phyloP scores from a whole-genome alignment of 2,888 invertebrate genomes.

The Lepidonotus clava region DNA sequence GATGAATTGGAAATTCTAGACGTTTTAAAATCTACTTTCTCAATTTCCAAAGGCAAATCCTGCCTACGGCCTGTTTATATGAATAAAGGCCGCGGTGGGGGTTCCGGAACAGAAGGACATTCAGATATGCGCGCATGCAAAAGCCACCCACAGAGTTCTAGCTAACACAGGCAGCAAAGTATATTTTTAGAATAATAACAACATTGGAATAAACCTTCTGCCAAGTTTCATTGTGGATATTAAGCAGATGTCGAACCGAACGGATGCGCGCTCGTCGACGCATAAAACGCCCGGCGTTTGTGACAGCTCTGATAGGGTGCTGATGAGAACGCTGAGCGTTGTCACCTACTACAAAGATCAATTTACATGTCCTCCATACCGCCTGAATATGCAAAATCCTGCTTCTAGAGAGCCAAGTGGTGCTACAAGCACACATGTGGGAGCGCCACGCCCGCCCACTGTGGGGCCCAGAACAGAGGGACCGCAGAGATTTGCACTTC shows the following conservation, averaged over 20 bases:
- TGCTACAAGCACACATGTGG: background rate
- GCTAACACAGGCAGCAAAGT: no score
- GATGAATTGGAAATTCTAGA: background rate
- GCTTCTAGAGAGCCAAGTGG: background rate
- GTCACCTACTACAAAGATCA: no score
- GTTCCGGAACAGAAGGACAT: no score
- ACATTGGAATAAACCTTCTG: no score
- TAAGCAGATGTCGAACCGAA: no score
- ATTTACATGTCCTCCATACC: background rate
- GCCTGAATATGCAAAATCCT: background rate
- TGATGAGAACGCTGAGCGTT: no score
- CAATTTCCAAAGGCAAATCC: background rate
- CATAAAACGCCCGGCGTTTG: background rate
- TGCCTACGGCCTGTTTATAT: background rate
- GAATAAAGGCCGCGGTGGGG: no score
- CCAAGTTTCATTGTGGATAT: no score
- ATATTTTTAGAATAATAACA: no score
- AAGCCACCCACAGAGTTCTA: no score
- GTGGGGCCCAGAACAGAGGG: background rate
- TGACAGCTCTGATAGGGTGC: background rate
- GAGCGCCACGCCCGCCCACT: background rate
- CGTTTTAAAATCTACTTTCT: background rate
- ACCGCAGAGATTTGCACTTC: background rate
- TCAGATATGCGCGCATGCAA: no score
- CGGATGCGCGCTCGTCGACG: no score